Base-by-base conservation (phyloP, 2,113 vertebrate genomes). In the Speoplatyrhinus poulsoni region DNA sequence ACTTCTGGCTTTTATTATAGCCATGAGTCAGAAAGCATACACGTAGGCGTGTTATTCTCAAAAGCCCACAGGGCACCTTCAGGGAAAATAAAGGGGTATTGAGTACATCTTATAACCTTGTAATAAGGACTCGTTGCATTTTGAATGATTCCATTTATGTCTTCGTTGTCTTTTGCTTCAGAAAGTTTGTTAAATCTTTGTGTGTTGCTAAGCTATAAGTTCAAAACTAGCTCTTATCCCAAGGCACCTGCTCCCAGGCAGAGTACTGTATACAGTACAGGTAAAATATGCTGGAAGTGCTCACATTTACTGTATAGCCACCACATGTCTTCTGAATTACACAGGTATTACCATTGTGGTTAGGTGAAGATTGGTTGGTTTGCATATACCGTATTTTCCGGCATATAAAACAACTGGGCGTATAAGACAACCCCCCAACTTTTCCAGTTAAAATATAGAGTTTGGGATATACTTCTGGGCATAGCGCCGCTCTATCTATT, bases 41-140 rank as follows among this genome's bases (percentile, higher is more conserved):
- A 67, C 54, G 26, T 49, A 69, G 50, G 60, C 12, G 66, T 70
- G 69, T 81, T 61, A 67, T 76, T 70, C 57, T 55, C 46, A 2
- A 62, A 60, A 62, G 32, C 73, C 59, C 59, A 59, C 26, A 48
- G 59, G 67, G 63, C 61, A 46, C 17, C 65, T 76, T 65, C 6
- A 70, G 48, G 58, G 19, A 73, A 57, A 17, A 26, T 26, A 26
- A 46, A 53, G 8, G 8, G 12, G 26, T 12, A n/a, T 10, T 36
- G 1, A 0, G 36, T 3, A 11, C 53, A 50, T 53, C 73, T 72
- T 72, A 79, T 70, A 77, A 17, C 56, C 26, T 69, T 56, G 49
- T 36, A 59, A 46, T 11, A 36, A 26, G 67, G 68, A 60, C 41
- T 64, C 62, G 59, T 60, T 60, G 36, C 67, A 56, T 59, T 80